Evolutionary conservation across 1,140 invertebrate species (phyloP).

Genomic region (Brachionus koreanus): DNA sequence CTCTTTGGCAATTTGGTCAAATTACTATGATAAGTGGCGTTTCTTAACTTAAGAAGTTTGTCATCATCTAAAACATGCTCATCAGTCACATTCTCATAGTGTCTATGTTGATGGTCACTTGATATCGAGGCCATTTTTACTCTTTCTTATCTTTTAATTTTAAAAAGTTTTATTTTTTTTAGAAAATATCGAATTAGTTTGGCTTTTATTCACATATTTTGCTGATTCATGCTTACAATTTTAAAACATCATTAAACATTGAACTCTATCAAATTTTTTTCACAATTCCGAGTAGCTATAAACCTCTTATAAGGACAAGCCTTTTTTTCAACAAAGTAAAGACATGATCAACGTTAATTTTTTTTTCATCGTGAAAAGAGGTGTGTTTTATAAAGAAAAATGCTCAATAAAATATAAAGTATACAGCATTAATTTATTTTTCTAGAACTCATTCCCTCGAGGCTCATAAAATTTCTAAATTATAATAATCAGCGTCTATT

Average conservation of each 20-base stretch:
- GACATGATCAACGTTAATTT: neutral
- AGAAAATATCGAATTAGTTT: neutral
- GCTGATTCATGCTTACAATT: neutral
- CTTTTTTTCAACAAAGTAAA: neutral
- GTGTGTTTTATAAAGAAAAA: neutral
- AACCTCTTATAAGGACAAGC: neutral
- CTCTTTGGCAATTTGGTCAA: neutral
- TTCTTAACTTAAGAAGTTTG: neutral
- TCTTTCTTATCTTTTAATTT: neutral
- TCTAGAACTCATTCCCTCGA: neutral
- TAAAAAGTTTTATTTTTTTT: neutral
- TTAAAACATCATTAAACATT: neutral
- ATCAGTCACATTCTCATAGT: neutral
- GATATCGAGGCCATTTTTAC: neutral
- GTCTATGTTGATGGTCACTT: constrained; percentile 1
- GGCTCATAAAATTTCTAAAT: neutral
- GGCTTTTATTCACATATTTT: neutral
- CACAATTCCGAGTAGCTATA: neutral
- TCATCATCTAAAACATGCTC: neutral
- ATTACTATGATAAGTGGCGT: neutral
- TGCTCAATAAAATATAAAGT: neutral
- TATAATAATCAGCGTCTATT: neutral
- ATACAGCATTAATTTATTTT: neutral
- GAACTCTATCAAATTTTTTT: neutral
- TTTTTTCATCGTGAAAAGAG: neutral